Evolutionary conservation across 2,113 vertebrate genomes (phyloP).

Genomic region (Bubalus kerabau): DNA sequence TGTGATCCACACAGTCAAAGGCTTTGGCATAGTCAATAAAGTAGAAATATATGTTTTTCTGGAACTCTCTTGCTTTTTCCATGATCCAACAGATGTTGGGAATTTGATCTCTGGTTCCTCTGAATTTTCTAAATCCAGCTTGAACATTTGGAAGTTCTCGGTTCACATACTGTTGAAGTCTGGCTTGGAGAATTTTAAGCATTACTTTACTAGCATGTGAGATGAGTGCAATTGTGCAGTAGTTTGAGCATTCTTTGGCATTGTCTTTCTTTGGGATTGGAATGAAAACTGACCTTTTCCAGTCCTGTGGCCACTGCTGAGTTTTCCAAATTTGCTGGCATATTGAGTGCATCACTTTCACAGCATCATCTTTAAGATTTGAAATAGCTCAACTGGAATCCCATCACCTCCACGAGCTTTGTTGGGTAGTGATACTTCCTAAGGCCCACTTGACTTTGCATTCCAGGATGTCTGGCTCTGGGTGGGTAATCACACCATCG

Average conservation of each 20-base stretch:
- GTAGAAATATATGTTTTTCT: background rate
- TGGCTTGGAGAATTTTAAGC: background rate
- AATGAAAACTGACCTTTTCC: background rate
- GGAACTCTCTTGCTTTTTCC: background rate
- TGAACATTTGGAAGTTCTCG: background rate
- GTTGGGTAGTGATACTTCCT: background rate
- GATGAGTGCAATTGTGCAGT: background rate
- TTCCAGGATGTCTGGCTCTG: background rate
- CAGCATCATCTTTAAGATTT: background rate
- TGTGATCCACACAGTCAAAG: background rate
- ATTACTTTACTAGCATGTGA: background rate
- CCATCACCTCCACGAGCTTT: background rate
- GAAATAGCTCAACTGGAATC: background rate
- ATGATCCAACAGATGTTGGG: background rate
- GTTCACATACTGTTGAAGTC: background rate
- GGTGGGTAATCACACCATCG: background rate
- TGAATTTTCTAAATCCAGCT: background rate
- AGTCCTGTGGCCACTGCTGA: background rate
- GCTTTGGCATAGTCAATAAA: background rate
- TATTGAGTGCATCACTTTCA: background rate
- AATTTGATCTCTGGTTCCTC: background rate
- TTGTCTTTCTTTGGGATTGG: background rate
- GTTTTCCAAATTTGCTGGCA: background rate
- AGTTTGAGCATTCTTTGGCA: background rate
- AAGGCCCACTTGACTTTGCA: background rate